Percentiles rank a stretch among this genome's conserved stretches.
Evolutionary conservation across 2,888 invertebrate genomes (phyloP).

Genomic region (Schizaphis graminum): DNA sequence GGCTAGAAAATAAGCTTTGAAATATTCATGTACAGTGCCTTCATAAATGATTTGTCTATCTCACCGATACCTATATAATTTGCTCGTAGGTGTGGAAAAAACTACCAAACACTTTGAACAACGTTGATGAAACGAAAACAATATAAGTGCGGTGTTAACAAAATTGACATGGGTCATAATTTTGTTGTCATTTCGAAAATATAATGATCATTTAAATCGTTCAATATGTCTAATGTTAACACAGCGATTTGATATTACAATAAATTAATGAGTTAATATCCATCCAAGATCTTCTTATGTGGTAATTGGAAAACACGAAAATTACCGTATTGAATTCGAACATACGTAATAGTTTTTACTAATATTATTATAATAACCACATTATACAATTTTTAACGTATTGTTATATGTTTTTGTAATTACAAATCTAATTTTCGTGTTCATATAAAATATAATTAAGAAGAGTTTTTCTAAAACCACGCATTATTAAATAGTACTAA

Average conservation of each 20-base stretch:
- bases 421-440: conserved; percentile 2
- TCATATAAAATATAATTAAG: not conserved
- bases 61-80: not conserved
- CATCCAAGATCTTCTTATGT: not conserved
- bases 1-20: not conserved
- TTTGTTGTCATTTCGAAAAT: not conserved
- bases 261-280: not conserved
- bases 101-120: not conserved
- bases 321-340: not conserved
- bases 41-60: not conserved
- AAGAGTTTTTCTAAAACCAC: not conserved
- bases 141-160: not conserved
- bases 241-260: not conserved
- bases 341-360: not conserved
- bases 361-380: not conserved
- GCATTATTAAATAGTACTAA: not conserved
- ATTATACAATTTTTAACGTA: not conserved
- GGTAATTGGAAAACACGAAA: not conserved
- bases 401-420: not conserved
- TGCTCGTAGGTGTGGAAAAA: not conserved
- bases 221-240: not conserved
- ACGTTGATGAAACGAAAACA: not conserved
- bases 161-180: not conserved
- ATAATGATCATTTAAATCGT: not conserved
- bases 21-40: not conserved